A percentile compares a stretch with the other conserved stretches of the same genome.
Evolutionary conservation across 2,797 vertebrate genomes (phyloP).

Genomic region (Hipposideros larvatus): DNA sequence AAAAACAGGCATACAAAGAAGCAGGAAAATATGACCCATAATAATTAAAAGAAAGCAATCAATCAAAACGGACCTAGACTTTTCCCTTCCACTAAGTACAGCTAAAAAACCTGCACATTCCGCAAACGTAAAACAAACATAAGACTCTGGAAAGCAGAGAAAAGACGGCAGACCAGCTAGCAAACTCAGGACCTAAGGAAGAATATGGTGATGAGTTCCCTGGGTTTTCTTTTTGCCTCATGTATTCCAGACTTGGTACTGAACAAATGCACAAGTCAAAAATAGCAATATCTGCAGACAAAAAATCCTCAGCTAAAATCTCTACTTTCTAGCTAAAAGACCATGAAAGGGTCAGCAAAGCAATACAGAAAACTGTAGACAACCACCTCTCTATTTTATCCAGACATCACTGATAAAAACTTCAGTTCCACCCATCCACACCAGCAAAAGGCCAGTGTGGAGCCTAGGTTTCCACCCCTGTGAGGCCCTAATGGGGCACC

Average conservation of each 20-base stretch:
- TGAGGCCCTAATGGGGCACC: not conserved
- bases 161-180: not conserved
- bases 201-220: not conserved
- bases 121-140: conserved; percentile 10
- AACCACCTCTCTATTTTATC: not conserved
- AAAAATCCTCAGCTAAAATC: not conserved
- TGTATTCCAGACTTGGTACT: not conserved
- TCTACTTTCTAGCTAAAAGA: not conserved
- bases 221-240: not conserved
- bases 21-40: not conserved
- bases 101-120: not conserved
- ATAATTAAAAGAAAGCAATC: not conserved
- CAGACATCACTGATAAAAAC: not conserved
- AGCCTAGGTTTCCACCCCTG: not conserved
- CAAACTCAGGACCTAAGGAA: not conserved
- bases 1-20: not conserved
- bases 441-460: not conserved
- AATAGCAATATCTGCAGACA: not conserved
- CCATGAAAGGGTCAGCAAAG: not conserved
- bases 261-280: not conserved
- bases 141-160: not conserved
- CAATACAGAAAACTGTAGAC: not conserved
- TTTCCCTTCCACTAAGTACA: not conserved
- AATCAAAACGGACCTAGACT: not conserved
- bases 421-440: not conserved